Conservation (phyloP, 1,140 invertebrate species). For the Nebria ingens region DNA sequence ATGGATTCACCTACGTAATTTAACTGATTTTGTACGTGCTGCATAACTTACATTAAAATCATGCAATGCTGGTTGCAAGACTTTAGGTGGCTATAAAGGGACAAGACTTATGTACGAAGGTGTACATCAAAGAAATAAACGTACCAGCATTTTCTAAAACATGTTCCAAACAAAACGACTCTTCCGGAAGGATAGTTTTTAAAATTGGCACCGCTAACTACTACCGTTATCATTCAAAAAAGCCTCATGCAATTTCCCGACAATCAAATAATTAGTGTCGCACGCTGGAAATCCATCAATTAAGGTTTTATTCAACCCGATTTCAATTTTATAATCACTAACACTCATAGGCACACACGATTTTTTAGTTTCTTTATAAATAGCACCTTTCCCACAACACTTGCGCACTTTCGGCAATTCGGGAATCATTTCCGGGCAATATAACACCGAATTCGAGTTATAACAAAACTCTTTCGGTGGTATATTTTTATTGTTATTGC, state of each 20-base stretch:
- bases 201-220: constrained; percentile 29
- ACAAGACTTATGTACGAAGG: no score
- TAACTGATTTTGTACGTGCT: no score
- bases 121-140: no score
- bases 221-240: constrained; percentile 38
- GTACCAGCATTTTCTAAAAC: constrained; percentile 39
- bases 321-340: constrained; percentile 24
- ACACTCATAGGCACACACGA: constrained; percentile 32
- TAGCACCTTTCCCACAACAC: constrained; percentile 45
- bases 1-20: no score
- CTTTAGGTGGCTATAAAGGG: no score
- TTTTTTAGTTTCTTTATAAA: constrained; percentile 43
- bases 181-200: constrained; percentile 33
- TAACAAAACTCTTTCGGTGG: background rate
- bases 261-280: constrained; percentile 24
- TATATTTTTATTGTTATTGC: background rate
- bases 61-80: no score
- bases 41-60: no score
- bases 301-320: constrained; percentile 29
- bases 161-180: constrained; percentile 52
- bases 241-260: constrained; percentile 35
- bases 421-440: constrained; percentile 7
- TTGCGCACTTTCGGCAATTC: constrained; percentile 35
- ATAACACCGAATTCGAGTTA: background rate
- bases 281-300: constrained; percentile 44